Conservation (phyloP, 2,888 invertebrate genomes). For the Platerodrilus igneus region DNA sequence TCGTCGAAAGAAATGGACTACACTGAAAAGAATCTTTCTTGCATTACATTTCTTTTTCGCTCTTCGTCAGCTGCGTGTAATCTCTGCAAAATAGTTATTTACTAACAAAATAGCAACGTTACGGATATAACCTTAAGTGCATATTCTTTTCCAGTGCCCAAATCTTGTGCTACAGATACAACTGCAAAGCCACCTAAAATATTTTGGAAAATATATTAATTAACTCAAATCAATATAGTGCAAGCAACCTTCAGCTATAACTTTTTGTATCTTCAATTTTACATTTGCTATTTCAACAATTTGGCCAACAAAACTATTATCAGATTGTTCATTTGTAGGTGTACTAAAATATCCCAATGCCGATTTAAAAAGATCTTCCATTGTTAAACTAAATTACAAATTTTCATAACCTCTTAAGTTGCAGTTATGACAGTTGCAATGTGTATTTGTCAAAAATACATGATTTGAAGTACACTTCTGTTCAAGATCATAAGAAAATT, state of each 20-base stretch:
- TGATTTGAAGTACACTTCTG: too few species aligned
- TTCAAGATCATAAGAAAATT: too few species aligned
- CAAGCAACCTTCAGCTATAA: slow-evolving; percentile 91
- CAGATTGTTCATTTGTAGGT: slow-evolving; percentile 60
- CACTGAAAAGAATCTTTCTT: too few species aligned
- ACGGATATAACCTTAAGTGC: slow-evolving; percentile 87
- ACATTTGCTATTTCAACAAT: slow-evolving; percentile 85
- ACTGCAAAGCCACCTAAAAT: slow-evolving; percentile 91
- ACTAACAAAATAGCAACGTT: too few species aligned
- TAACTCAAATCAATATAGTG: slow-evolving; percentile 35
- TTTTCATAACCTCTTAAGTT: too few species aligned
- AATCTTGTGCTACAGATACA: slow-evolving; percentile 91
- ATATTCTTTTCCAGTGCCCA: slow-evolving; percentile 79
- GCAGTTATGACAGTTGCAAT: too few species aligned
- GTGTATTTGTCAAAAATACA: too few species aligned
- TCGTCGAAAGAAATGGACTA: too few species aligned
- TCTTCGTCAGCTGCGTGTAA: slow-evolving; percentile 79
- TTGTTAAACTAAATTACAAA: too few species aligned
- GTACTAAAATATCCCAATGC: slow-evolving; percentile 86
- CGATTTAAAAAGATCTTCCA: slow-evolving; percentile 88
- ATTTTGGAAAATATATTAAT: slow-evolving; percentile 22
- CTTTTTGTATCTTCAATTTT: slow-evolving; percentile 83
- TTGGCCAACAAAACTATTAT: slow-evolving; percentile 91
- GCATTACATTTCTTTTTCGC: slow-evolving; percentile 71
- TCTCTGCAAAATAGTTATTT: slow-evolving; percentile 56